Evolutionary conservation across 2,797 vertebrate genomes (phyloP).

Genomic region (Pipistrellus pygmaeus): DNA sequence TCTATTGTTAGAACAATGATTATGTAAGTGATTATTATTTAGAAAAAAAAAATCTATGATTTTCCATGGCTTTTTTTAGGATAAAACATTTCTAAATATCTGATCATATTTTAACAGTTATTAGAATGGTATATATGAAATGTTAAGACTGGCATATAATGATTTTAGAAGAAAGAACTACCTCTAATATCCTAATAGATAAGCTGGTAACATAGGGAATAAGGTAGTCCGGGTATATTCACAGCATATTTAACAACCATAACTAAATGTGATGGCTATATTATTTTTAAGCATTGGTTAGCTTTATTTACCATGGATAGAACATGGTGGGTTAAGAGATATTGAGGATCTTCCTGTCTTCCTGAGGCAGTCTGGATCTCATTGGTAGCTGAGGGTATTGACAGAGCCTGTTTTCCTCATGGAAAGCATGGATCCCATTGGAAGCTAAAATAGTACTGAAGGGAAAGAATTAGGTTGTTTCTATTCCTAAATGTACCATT

Average conservation of each 20-base stretch:
- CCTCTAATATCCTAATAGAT: background rate
- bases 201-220: background rate
- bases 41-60: background rate
- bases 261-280: background rate
- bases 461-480: background rate
- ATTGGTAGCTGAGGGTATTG: background rate
- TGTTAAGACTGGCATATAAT: background rate
- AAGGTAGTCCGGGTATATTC: background rate
- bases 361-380: background rate
- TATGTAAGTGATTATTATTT: background rate
- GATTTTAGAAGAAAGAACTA: constrained; percentile 35
- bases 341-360: background rate
- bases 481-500: background rate
- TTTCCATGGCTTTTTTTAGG: background rate
- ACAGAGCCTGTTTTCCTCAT: background rate
- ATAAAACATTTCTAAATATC: constrained; percentile 41
- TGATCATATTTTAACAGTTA: background rate
- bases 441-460: background rate
- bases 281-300: background rate
- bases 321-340: background rate
- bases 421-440: background rate
- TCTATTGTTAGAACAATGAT: background rate
- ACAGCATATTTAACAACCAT: background rate
- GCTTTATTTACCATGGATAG: background rate
- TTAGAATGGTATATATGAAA: background rate